phyloP scores from a whole-genome alignment of 2,113 vertebrate species.

The Sinosuthora webbiana region DNA sequence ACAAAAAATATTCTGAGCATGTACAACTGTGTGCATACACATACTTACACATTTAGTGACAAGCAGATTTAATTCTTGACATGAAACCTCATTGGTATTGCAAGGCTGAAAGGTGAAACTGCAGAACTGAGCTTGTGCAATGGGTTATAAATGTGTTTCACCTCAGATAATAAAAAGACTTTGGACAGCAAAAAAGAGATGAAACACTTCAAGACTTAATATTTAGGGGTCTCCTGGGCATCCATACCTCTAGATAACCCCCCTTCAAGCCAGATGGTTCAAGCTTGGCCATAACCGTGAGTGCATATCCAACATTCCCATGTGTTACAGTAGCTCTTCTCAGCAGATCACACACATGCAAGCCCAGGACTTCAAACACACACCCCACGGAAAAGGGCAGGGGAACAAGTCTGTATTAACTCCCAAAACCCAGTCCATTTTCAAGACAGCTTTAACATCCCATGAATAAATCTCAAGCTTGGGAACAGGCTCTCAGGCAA shows the following conservation, averaged over 20 bases:
- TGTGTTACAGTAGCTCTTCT: neutral
- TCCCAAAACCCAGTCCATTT: neutral
- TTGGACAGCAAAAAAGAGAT: neutral
- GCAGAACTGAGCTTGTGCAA: slow-evolving; percentile 16
- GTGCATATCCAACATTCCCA: neutral
- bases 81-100: neutral
- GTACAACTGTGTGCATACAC: neutral
- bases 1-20: neutral
- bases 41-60: neutral
- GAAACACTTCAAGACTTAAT: neutral
- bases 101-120: slow-evolving; percentile 8
- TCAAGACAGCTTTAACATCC: neutral
- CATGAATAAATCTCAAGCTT: neutral
- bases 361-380: neutral
- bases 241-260: neutral
- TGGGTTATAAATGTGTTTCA: neutral
- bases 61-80: neutral
- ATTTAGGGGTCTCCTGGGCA: neutral
- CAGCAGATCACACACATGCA: neutral
- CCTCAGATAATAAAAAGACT: neutral
- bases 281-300: neutral
- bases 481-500: neutral
- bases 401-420: neutral
- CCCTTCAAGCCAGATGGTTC: neutral
- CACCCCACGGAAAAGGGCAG: neutral